These are phyloP conservation scores for Elaphurus davidianus DNA, from an alignment of 2,113 vertebrate genomes.

Conservation along the genomic window DNA sequence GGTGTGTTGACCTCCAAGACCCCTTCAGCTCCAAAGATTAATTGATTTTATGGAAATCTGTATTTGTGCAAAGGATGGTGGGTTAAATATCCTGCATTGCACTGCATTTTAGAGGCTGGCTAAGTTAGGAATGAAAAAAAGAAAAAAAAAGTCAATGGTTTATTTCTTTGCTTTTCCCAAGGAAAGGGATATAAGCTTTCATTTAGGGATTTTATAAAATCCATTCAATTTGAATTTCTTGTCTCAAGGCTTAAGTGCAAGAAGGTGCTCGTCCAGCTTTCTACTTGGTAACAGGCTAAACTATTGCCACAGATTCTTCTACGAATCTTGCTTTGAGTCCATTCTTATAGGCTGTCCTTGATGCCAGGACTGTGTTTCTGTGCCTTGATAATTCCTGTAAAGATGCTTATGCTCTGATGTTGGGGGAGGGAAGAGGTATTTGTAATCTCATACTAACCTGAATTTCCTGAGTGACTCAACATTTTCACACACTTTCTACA, in stretches of 20 bases:
- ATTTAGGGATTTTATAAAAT: constrained; percentile 51
- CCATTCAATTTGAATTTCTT: constrained; percentile 50
- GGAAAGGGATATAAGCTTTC: constrained; percentile 42
- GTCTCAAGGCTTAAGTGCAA: constrained; percentile 34
- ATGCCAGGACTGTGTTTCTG: background rate
- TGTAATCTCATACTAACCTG: background rate
- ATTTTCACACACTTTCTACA: constrained; percentile 19
- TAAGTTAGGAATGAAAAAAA: constrained; percentile 42
- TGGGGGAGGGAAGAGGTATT: background rate
- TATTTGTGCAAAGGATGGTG: constrained; percentile 37
- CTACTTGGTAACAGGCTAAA: background rate
- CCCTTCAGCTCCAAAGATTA: constrained; percentile 20
- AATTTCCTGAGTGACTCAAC: background rate
- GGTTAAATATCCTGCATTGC: constrained; percentile 40
- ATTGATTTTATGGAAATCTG: constrained; percentile 71
- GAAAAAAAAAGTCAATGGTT: constrained; percentile 21
- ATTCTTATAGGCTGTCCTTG: background rate
- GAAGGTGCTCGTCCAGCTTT: background rate
- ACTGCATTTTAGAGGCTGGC: constrained; percentile 29
- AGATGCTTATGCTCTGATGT: background rate
- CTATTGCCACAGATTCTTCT: background rate
- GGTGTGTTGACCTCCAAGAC: constrained; percentile 39
- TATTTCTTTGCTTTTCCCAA: constrained; percentile 35
- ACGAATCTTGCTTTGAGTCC: background rate
- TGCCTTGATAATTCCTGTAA: constrained; percentile 44